phyloP scores from a whole-genome alignment of 2,797 vertebrate genomes.

The Brachyalestes nurse region DNA sequence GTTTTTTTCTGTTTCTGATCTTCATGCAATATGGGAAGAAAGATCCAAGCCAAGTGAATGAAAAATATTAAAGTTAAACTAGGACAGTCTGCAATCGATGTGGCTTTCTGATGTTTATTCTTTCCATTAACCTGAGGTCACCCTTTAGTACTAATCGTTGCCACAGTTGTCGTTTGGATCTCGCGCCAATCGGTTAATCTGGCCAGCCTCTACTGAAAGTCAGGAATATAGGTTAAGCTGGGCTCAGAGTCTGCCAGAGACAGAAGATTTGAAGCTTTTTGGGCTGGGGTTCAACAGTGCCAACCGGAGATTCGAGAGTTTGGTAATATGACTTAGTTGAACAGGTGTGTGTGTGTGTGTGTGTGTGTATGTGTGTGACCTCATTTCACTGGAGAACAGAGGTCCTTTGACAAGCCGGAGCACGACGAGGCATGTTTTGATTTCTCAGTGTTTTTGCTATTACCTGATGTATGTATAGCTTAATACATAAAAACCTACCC shows the following conservation, averaged over 20 bases:
- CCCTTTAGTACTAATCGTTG: conserved; percentile 44
- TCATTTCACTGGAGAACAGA: conserved; percentile 59
- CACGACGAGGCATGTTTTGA: conserved; percentile 12
- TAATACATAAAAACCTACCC: conserved; percentile 14
- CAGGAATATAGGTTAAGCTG: conserved; percentile 68
- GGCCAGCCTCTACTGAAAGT: conserved; percentile 67
- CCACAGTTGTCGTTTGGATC: conserved; percentile 58
- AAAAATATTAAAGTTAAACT: conserved; percentile 2
- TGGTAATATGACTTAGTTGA: conserved; percentile 62
- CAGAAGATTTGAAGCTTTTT: conserved; percentile 51
- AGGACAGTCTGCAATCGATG: conserved; percentile 16
- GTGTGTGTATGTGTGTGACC: conserved; percentile 56
- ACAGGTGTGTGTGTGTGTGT: conserved; percentile 56
- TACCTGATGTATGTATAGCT: conserved; percentile 14
- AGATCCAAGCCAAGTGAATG: not conserved
- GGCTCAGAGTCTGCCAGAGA: conserved; percentile 57
- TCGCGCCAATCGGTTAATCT: conserved; percentile 67
- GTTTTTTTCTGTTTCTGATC: not conserved
- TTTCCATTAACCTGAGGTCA: conserved; percentile 49
- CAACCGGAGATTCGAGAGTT: conserved; percentile 47
- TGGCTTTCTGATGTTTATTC: conserved; percentile 30
- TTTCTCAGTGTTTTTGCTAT: not conserved
- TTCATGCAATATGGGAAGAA: not conserved
- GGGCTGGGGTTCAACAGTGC: conserved; percentile 53
- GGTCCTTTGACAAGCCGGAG: conserved; percentile 55